Base-by-base conservation (phyloP, 2,888 invertebrate genomes). In the Sphecodes monilicornis region DNA sequence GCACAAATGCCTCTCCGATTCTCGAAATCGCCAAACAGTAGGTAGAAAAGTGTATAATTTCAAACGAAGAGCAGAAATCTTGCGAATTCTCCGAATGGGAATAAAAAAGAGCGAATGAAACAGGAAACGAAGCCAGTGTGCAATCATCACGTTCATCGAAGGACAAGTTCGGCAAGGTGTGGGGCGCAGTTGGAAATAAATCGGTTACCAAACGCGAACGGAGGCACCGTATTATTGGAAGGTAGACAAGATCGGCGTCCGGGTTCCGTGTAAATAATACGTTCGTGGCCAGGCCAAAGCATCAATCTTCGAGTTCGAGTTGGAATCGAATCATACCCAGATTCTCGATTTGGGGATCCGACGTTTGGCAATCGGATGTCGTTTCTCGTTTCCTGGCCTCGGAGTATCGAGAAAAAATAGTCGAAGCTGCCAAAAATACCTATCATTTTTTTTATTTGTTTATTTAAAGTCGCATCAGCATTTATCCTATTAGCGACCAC, bases 241-340 rank as follows among this genome's bases (percentile, higher is more conserved):
- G 64, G 32, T n/a, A n/a, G n/a, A 46, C 26, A 36, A 50, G 36
- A 32, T n/a, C 54, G 39, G n/a, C 66, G n/a, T 41, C 32, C 41
- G 41, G 66, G 43, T 76, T 54, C 76, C 71, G 43, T 16, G 71
- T 64, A 57, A 76, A 69, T 36, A 36, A 68, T 57, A 60, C 57
- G 76, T 76, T 80, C 50, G 46, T 32, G 39, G 8, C 29, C 50
- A 66, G 36, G 32, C 32, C 66, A 39, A 70, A 76, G 76, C 39
- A 70, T 80, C 57, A 22, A 69, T 74, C 64, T 73, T 79, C 71
- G 1, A 36, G 18, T 29, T 66, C 11, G 50, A 8, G 32, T 8
- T 13, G 66, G 18, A 71, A 78, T 78, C 41, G 71, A 66, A 79
- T 75, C 50, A 57, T 71, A 29, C 41, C 18, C 22, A 41, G 41